phyloP scores from a whole-genome alignment of 2,797 vertebrate species.

The Naso thynnoides region DNA sequence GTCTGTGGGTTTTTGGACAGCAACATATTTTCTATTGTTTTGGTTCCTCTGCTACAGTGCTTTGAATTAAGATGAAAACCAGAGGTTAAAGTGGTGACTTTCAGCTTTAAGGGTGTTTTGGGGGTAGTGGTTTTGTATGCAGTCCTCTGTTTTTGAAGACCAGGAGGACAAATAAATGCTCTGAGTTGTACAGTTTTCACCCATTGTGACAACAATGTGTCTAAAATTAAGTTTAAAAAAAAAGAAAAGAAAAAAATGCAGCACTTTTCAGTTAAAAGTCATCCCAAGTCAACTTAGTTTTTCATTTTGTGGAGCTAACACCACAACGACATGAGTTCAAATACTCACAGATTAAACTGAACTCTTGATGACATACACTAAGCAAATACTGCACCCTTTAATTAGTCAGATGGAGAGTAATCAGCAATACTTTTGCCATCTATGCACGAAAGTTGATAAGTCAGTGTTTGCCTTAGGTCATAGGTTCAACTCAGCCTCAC shows the following conservation, averaged over 20 bases:
- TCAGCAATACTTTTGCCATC: background rate
- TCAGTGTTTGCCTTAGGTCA: conserved; percentile 31
- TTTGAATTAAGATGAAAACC: conserved; percentile 9
- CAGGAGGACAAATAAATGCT: no score
- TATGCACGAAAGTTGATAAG: conserved; percentile 5
- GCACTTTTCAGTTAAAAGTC: no score
- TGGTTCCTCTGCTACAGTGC: background rate
- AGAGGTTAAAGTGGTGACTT: conserved; percentile 14
- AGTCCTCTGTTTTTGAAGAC: no score
- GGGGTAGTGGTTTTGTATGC: no score
- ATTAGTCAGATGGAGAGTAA: background rate
- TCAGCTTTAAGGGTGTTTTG: background rate
- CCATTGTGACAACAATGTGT: no score
- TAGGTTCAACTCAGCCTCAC: conserved; percentile 23
- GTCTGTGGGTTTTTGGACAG: conserved; percentile 1
- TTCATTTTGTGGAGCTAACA: no score
- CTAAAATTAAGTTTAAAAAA: no score
- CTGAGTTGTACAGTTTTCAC: no score
- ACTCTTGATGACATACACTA: background rate
- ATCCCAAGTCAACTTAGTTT: no score
- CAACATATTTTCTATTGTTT: conserved; percentile 1
- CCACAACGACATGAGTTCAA: background rate
- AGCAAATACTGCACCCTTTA: background rate
- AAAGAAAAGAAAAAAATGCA: no score
- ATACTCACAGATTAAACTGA: background rate